Conservation (phyloP, 2,888 invertebrate species). For the Choristoneura rosaceana region DNA sequence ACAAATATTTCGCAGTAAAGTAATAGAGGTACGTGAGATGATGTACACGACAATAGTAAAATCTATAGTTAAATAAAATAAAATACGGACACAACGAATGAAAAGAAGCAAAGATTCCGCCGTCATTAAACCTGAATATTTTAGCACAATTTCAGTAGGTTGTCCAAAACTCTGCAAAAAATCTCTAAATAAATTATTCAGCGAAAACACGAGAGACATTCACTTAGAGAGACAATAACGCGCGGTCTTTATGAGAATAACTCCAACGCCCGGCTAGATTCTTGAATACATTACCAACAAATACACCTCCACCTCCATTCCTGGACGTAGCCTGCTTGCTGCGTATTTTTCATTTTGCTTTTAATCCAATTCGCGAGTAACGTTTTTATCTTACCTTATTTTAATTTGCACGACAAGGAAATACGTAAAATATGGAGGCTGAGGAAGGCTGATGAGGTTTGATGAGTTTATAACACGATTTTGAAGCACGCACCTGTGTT, state of each 20-base stretch:
- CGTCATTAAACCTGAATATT: slow-evolving; percentile 11
- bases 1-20: no score
- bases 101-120: background rate
- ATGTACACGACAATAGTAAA: background rate
- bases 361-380: slow-evolving; percentile 24
- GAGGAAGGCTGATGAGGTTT: slow-evolving; percentile 8
- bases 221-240: slow-evolving; percentile 35
- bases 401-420: slow-evolving; percentile 17
- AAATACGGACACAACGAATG: background rate
- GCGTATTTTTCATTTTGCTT: slow-evolving; percentile 21
- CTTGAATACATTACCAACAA: slow-evolving; percentile 36
- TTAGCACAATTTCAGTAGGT: slow-evolving; percentile 12
- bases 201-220: slow-evolving; percentile 38
- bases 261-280: slow-evolving; percentile 25
- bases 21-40: no score
- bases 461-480: slow-evolving; percentile 30
- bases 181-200: slow-evolving; percentile 25
- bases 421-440: slow-evolving; percentile 8
- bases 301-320: slow-evolving; percentile 18
- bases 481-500: slow-evolving; percentile 5
- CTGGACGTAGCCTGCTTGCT: background rate
- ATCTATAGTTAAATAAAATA: no score
- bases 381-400: slow-evolving; percentile 16
- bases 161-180: slow-evolving; percentile 6
- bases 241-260: slow-evolving; percentile 41